Base-by-base conservation (phyloP, 2,888 invertebrate genomes). In the Druceiella hillmani region DNA sequence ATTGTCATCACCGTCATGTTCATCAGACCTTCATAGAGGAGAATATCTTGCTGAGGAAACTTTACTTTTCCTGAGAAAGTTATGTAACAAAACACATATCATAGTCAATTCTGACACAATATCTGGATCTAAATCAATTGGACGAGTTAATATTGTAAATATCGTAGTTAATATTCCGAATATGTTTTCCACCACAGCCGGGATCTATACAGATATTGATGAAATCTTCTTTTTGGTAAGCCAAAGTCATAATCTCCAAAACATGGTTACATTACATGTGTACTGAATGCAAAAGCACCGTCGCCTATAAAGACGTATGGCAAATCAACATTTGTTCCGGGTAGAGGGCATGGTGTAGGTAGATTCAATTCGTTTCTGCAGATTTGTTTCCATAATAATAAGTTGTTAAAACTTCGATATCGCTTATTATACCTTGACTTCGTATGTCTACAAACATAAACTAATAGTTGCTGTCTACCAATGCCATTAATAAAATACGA, bases 81-180 rank as follows among this genome's bases (percentile, higher is more conserved):
- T 50, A 38, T 57, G 56, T 40, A 56, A 40, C 37, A 51, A 34
- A 37, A 54, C 41, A 49, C 56, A 54, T 17, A 53, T 54, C 52
- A 53, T 53, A 20, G 50, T 51, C 24, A 56, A 15, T 40, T 47
- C 4, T 25, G 52, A 9, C 10, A 50, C 53, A 46, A 41, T 52
- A 29, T 46, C 24, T 32, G 50, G 47, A 14, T 52, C 42, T 29
- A 57, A 28, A 37, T 41, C 11, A 3, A 56, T 50, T 17, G 56
- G 55, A n/a, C 40, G 46, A 41, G 46, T 31, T 17, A 52, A 54
- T 25, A 56, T 49, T 47, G 56, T 36, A 29, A 55, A 57, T 17
- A 46, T 45, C 40, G 53, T 25, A 9, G 42, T 43, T 43, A 51
- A 41, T 32, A 53, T 43, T 43, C 51, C 49, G 33, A 52, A 52